A percentile compares a stretch with the other conserved stretches of the same genome.
Evolutionary conservation across 2,797 vertebrate genomes (phyloP).

Genomic region (Chelon auratus): DNA sequence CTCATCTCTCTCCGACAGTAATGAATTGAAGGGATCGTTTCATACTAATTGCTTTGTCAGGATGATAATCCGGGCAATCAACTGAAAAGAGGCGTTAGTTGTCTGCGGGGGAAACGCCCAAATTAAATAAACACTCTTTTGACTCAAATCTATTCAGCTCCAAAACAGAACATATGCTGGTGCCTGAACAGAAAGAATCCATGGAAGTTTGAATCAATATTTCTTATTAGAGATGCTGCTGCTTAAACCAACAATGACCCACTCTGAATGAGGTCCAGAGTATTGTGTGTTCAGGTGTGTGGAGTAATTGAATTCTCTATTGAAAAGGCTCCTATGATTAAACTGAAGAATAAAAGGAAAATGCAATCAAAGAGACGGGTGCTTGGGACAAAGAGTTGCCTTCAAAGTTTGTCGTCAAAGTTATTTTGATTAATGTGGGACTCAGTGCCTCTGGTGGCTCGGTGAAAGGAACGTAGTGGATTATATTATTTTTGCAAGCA

Average conservation of each 20-base stretch:
- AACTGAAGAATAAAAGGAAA: conserved; percentile 78
- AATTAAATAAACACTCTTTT: conserved; percentile 79
- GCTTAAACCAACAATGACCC: conserved; percentile 82
- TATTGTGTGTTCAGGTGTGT: conserved; percentile 85
- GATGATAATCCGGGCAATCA: conserved; percentile 74
- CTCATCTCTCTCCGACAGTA: conserved; percentile 36
- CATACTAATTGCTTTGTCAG: conserved; percentile 77
- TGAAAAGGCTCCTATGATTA: conserved; percentile 84
- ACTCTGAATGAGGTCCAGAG: conserved; percentile 68
- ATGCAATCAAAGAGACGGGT: conserved; percentile 73
- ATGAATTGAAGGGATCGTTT: conserved; percentile 67
- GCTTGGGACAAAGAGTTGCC: conserved; percentile 76
- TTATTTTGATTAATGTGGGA: conserved; percentile 73
- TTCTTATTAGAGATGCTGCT: conserved; percentile 81
- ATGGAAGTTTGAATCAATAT: conserved; percentile 82
- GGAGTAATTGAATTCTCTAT: conserved; percentile 83
- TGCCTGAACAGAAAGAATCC: conserved; percentile 62
- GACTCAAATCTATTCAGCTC: conserved; percentile 72
- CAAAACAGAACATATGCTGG: conserved; percentile 55
- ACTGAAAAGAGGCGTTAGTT: conserved; percentile 54
- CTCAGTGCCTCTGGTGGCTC: conserved; percentile 31
- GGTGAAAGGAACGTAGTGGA: conserved; percentile 24
- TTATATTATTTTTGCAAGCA: conserved; percentile 31
- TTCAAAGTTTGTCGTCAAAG: conserved; percentile 74
- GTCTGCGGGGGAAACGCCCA: conserved; percentile 76